Conservation (phyloP, 2,888 invertebrate genomes). For the Alloplasta piceator region DNA sequence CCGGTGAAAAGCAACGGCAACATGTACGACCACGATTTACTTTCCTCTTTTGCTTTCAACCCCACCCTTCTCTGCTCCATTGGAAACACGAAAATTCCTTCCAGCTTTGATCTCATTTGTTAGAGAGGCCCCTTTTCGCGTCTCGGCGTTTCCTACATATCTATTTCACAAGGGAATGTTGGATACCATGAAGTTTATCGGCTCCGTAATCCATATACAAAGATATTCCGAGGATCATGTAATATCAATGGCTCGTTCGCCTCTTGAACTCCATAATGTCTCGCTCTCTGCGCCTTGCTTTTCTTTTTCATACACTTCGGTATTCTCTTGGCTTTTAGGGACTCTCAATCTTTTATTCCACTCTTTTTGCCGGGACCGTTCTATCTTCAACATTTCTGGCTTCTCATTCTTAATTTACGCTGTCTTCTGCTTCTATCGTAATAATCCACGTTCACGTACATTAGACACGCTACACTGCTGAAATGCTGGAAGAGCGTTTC, state of each 20-base stretch:
- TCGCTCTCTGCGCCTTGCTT: conserved; percentile 1
- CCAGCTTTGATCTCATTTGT: conserved; percentile 63
- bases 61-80: background rate
- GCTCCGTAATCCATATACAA: conserved; percentile 6
- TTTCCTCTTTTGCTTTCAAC: conserved; percentile 38
- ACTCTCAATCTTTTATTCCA: conserved; percentile 38
- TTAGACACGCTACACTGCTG: background rate
- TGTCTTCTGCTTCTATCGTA: background rate
- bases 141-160: conserved; percentile 26
- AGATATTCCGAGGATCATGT: conserved; percentile 11
- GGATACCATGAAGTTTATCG: conserved; percentile 34
- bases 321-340: conserved; percentile 6
- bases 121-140: conserved; percentile 3
- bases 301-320: background rate
- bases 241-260: conserved; percentile 2
- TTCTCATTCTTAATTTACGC: background rate
- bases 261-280: background rate
- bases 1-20: conserved; percentile 25
- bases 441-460: conserved; percentile 5
- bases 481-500: conserved; percentile 18
- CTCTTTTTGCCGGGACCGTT: background rate
- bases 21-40: conserved; percentile 55
- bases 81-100: conserved; percentile 43
- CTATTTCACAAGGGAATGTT: conserved; percentile 30
- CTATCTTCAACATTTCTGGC: conserved; percentile 19